These are phyloP conservation scores for Ceratitis capitata DNA, from an alignment of 1,140 invertebrate species.

Conservation along the genomic window DNA sequence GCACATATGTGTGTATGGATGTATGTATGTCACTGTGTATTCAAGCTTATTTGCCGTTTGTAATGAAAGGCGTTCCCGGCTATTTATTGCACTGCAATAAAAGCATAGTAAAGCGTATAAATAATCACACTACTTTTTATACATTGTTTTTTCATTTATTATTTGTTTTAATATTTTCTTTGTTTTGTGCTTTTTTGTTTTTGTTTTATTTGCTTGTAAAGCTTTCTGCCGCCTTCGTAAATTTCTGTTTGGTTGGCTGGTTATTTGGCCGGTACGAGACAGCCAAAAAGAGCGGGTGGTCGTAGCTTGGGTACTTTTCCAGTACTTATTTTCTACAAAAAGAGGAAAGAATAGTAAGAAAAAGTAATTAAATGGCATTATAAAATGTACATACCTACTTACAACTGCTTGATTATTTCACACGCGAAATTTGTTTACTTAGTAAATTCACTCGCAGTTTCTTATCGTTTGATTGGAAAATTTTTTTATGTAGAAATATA, in stretches of 20 bases:
- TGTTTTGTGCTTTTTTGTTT: background rate
- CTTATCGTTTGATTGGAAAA: constrained; percentile 25
- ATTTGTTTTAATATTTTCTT: background rate
- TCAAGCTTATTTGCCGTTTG: constrained; percentile 16
- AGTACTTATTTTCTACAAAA: background rate
- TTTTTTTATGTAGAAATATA: background rate
- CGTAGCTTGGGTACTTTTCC: background rate
- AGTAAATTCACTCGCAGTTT: background rate
- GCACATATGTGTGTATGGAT: background rate
- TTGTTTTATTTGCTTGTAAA: background rate
- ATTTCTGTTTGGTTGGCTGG: background rate
- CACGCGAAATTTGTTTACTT: background rate
- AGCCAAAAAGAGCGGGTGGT: background rate
- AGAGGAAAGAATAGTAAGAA: background rate
- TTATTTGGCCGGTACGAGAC: too few species aligned
- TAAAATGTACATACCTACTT: background rate
- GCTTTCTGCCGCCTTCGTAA: background rate
- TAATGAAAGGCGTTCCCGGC: constrained; percentile 29
- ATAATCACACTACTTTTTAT: background rate
- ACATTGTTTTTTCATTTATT: background rate
- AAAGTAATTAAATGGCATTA: background rate
- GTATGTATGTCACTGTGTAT: background rate
- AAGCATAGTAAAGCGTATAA: background rate
- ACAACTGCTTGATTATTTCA: background rate
- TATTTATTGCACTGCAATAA: constrained; percentile 24